Percentiles rank a stretch among this genome's conserved stretches.
These are phyloP conservation scores for Cirrhinus mrigala DNA, from an alignment of 2,797 vertebrate species.

Conservation along the genomic window DNA sequence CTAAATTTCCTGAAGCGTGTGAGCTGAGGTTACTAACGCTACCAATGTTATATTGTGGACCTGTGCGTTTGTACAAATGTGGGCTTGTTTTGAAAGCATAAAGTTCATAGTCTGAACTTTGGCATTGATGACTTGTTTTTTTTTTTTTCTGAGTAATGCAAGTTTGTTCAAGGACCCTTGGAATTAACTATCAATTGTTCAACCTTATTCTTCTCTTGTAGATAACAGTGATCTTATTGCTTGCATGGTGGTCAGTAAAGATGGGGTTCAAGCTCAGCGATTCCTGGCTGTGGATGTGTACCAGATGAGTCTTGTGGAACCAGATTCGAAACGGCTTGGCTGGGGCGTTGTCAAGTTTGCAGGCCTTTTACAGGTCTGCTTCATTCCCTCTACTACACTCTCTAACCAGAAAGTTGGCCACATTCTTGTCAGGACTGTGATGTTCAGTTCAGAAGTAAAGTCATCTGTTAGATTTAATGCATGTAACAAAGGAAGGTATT, in stretches of 20 bases:
- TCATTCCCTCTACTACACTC: neutral
- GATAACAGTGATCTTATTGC: constrained; percentile 99
- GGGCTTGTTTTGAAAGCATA: neutral
- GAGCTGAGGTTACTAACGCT: neutral
- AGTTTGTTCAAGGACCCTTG: neutral
- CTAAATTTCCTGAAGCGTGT: neutral
- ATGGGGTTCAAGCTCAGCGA: constrained; percentile 90
- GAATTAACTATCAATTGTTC: neutral
- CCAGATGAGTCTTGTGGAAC: constrained; percentile 98
- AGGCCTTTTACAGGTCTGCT: constrained; percentile 91
- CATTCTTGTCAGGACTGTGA: neutral
- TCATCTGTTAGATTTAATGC: neutral
- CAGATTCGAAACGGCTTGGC: constrained; percentile 92
- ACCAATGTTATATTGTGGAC: neutral
- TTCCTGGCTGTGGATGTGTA: constrained; percentile 97
- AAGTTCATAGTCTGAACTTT: neutral
- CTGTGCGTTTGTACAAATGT: neutral
- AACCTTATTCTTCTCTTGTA: constrained; percentile 58
- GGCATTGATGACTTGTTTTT: neutral
- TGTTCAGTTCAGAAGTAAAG: neutral
- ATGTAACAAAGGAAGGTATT: neutral
- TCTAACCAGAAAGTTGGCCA: neutral
- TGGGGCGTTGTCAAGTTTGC: constrained; percentile 99
- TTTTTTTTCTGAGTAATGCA: neutral
- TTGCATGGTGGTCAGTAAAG: constrained; percentile 95